Evolutionary conservation across 2,888 invertebrate genomes (phyloP).

Genomic region (Drosophila stalkeri): DNA sequence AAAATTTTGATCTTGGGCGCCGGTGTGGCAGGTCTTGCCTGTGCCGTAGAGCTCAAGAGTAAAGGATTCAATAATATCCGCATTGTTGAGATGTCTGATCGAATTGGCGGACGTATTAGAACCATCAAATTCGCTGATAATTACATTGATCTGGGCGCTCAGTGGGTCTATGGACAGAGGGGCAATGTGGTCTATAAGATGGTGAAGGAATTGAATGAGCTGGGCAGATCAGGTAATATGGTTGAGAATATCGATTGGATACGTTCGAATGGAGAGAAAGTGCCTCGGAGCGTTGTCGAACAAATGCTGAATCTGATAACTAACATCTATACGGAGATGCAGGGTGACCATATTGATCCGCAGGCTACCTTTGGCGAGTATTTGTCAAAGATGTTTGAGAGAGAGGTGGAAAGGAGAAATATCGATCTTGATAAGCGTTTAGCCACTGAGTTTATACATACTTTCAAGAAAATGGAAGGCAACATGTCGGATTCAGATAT

Average conservation of each 20-base stretch:
- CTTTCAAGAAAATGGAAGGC: conserved; percentile 86
- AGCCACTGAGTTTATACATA: conserved; percentile 86
- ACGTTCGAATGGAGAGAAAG: conserved; percentile 77
- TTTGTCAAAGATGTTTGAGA: conserved; percentile 57
- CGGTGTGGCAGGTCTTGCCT: conserved; percentile 82
- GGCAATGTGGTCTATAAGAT: conserved; percentile 87
- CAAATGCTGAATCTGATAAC: conserved; percentile 76
- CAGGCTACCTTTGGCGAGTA: conserved; percentile 67
- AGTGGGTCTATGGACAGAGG: conserved; percentile 87
- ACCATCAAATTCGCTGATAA: conserved; percentile 86
- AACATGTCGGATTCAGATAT: conserved; percentile 86
- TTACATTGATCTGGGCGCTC: conserved; percentile 89
- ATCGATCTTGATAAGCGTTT: conserved; percentile 81
- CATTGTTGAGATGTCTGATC: conserved; percentile 87
- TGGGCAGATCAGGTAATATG: conserved; percentile 44
- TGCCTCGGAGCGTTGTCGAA: conserved; percentile 71
- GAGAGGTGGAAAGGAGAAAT: conserved; percentile 37
- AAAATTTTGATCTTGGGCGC: conserved; percentile 80
- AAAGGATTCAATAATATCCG: conserved; percentile 84
- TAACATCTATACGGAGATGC: conserved; percentile 72
- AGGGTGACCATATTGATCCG: conserved; percentile 60
- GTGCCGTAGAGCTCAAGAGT: conserved; percentile 81
- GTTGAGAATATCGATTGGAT: conserved; percentile 60
- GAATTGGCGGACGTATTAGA: conserved; percentile 88
- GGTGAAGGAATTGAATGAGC: conserved; percentile 75